Percentiles rank a stretch among this genome's conserved stretches.
Evolutionary conservation across 2,888 invertebrate species (phyloP).

Genomic region (Calliopum simillimum): DNA sequence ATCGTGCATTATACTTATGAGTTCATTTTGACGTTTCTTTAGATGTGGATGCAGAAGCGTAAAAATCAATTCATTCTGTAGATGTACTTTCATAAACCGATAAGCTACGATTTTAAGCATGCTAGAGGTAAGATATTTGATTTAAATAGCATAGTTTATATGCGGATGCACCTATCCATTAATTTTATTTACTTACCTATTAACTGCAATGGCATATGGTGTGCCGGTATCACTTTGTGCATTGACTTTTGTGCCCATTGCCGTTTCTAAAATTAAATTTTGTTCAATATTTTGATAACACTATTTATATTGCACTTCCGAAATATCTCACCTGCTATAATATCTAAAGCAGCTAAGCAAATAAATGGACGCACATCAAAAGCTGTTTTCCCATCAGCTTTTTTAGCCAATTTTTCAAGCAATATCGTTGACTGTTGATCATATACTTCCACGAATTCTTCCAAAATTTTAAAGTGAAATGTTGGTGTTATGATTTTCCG

Average conservation of each 20-base stretch:
- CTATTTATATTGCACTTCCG: no score
- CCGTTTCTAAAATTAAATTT: slow-evolving; percentile 51
- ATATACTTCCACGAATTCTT: slow-evolving; percentile 78
- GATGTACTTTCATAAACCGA: slow-evolving; percentile 54
- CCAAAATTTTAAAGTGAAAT: slow-evolving; percentile 83
- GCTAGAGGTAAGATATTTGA: slow-evolving; percentile 40
- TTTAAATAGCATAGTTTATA: background rate
- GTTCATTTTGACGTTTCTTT: slow-evolving; percentile 49
- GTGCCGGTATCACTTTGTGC: slow-evolving; percentile 73
- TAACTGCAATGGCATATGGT: slow-evolving; percentile 77
- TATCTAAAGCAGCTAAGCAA: slow-evolving; percentile 72
- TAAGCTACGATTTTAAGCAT: slow-evolving; percentile 52
- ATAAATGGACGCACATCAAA: slow-evolving; percentile 75
- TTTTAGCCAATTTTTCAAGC: slow-evolving; percentile 70
- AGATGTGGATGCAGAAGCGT: slow-evolving; percentile 47
- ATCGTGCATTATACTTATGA: slow-evolving; percentile 57
- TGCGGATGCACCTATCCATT: no score
- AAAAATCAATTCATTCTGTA: slow-evolving; percentile 53
- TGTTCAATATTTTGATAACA: no score
- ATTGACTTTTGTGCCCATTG: slow-evolving; percentile 60
- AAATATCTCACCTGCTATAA: slow-evolving; percentile 65
- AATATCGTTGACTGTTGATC: slow-evolving; percentile 74
- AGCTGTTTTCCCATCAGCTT: slow-evolving; percentile 57
- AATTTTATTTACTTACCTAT: slow-evolving; percentile 69
- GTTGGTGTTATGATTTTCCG: slow-evolving; percentile 81